These are phyloP conservation scores for Syngnathus acus DNA, from an alignment of 2,797 vertebrate species.

Conservation along the genomic window DNA sequence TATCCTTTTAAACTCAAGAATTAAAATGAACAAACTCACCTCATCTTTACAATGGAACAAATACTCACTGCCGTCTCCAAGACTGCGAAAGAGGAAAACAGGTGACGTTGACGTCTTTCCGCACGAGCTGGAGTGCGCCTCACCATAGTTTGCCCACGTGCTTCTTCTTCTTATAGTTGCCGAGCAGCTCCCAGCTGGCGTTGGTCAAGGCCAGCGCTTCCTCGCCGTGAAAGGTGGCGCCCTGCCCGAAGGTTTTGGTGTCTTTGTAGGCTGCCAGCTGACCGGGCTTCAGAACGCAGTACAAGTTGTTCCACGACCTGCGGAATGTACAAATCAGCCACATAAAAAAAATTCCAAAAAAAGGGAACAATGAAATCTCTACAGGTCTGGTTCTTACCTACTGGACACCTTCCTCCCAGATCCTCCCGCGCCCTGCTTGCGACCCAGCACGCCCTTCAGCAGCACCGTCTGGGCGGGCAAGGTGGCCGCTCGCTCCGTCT, in stretches of 20 bases:
- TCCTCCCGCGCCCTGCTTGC: constrained; percentile 87
- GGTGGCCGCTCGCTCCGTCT: constrained; percentile 73
- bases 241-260: constrained; percentile 78
- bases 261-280: constrained; percentile 89
- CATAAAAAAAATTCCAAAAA: too few species aligned
- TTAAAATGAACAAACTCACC: constrained; percentile 65
- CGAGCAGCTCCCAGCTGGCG: constrained; percentile 79
- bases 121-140: constrained; percentile 18
- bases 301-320: constrained; percentile 93
- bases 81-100: constrained; percentile 58
- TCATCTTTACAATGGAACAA: constrained; percentile 97
- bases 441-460: constrained; percentile 80
- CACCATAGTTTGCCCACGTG: constrained; percentile 88
- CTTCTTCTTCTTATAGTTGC: constrained; percentile 94
- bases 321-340: neutral
- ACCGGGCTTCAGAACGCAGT: constrained; percentile 84
- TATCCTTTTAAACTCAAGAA: too few species aligned
- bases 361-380: too few species aligned
- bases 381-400: constrained; percentile 64
- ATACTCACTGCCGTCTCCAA: constrained; percentile 87
- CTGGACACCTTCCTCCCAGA: constrained; percentile 86
- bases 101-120: neutral
- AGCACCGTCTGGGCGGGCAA: constrained; percentile 71
- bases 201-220: constrained; percentile 76
- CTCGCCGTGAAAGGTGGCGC: constrained; percentile 83